These are phyloP conservation scores for Physella acuta DNA, from an alignment of 1,140 invertebrate genomes.

Conservation along the genomic window DNA sequence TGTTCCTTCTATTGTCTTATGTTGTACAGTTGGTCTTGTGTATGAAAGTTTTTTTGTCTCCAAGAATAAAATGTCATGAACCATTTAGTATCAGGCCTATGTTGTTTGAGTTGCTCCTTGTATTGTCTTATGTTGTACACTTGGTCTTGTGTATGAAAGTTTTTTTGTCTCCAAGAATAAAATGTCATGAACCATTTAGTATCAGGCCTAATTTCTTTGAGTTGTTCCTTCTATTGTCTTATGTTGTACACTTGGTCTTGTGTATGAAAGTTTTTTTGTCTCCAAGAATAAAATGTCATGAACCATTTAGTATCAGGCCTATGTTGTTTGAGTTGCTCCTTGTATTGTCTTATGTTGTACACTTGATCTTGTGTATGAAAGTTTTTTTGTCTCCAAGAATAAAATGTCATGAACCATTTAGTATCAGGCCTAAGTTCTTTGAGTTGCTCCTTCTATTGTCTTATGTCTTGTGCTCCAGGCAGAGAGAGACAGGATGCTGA, in stretches of 20 bases:
- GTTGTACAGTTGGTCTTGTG: too few species aligned
- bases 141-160: not conserved
- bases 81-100: too few species aligned
- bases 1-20: too few species aligned
- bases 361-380: not conserved
- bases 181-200: not conserved
- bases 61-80: too few species aligned
- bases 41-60: too few species aligned
- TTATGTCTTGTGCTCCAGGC: slow-evolving; percentile 35
- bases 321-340: not conserved
- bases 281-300: not conserved
- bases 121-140: too few species aligned
- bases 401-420: not conserved
- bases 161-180: not conserved
- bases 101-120: too few species aligned
- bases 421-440: not conserved
- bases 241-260: too few species aligned
- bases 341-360: not conserved
- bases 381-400: not conserved
- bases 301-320: not conserved
- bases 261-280: not conserved
- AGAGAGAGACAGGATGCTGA: slow-evolving; percentile 47
- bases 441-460: not conserved
- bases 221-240: too few species aligned
- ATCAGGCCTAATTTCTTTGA: not conserved